Base-by-base conservation (phyloP, 2,113 vertebrate genomes). In the Monarcha castaneiventris region DNA sequence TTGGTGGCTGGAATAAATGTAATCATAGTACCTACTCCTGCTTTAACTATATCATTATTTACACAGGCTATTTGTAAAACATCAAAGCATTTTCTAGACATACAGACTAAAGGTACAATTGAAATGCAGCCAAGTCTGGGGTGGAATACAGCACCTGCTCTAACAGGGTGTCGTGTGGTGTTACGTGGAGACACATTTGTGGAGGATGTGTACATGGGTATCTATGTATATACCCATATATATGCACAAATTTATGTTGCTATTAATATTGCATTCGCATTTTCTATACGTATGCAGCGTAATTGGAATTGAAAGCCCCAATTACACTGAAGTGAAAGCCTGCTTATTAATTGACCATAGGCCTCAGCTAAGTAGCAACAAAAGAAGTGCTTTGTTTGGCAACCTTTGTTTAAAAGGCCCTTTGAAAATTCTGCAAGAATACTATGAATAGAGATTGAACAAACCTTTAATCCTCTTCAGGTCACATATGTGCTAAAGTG, bases 401-500 rank as follows among this genome's bases (percentile, higher is more conserved):
- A 95, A 96, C 94, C 97, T 98, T 98, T 98, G 97, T 98, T 96
- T 89, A 84, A 80, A 95, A 93, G 84, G 84, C 82, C 95, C 87
- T 97, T 97, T 93, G 94, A 96, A 96, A 90, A 94, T 84, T 82
- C 96, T 97, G 95, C 87, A 51, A 56, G 95, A 97, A 96, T 88
- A 91, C 84, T 78, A 66, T 98, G 98, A 98, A 98, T 96, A 96
- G 97, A 95, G 66, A 93, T 74, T 67, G 90, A 93, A 78, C 93
- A 96, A 96, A 89, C 89, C 96, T 96, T 91, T 96, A 97, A 96
- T 97, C 97, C 97, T 94, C 94, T 87, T 97, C 94, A 97, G 64
- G 93, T 96, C 97, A 97, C 97, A 90, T 96, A 97, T 94, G 92
- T 97, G 97, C 94, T 98, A 96, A 98, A 98, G 95, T 97, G 98